Percentiles rank a stretch among this genome's conserved stretches.
phyloP scores from a whole-genome alignment of 1,140 invertebrate species.

The Leptestheria dahalacensis region DNA sequence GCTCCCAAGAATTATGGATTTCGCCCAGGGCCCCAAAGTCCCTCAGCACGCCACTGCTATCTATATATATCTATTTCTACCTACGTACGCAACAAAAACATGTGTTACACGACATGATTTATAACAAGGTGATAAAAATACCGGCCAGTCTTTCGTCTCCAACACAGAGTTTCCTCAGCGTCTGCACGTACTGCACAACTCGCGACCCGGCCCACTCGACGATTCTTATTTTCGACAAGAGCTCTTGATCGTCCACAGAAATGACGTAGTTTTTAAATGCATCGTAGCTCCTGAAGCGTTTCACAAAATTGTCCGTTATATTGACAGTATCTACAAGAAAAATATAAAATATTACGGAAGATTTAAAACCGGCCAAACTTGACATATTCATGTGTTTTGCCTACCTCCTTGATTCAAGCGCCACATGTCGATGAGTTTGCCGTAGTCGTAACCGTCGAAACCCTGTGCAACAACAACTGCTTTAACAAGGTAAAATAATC shows the following conservation, averaged over 20 bases:
- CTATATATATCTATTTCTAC: no score
- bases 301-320: neutral
- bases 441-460: conserved; percentile 1
- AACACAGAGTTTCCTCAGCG: conserved; percentile 13
- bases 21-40: no score
- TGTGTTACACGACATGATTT: no score
- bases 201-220: conserved; percentile 5
- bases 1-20: no score
- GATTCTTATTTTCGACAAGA: conserved; percentile 16
- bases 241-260: conserved; percentile 16
- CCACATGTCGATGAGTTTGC: neutral
- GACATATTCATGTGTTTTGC: neutral
- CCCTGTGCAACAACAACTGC: neutral
- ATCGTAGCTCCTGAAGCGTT: neutral
- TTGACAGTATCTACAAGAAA: neutral
- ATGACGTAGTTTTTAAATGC: conserved; percentile 5
- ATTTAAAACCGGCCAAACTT: no score
- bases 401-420: neutral
- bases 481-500: neutral
- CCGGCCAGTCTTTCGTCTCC: neutral
- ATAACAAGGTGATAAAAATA: no score
- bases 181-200: conserved; percentile 1
- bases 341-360: neutral
- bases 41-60: no score
- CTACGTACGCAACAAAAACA: no score